Base-by-base conservation (phyloP, 35 echinoderm and acorn worm genomes). In the Holothuria glaberrima region DNA sequence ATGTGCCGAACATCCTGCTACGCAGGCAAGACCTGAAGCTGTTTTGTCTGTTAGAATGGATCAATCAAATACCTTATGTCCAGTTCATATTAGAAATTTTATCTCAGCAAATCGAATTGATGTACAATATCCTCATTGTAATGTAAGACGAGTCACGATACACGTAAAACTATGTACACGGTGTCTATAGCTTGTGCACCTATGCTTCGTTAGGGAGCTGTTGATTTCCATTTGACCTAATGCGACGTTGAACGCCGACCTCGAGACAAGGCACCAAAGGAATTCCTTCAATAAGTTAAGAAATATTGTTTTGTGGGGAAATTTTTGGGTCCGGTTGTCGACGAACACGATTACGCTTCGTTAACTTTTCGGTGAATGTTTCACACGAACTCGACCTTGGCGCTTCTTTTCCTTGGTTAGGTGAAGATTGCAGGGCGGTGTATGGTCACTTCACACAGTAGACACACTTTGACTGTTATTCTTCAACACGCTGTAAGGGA, bases 371-470 rank as follows among this genome's bases (percentile, higher is more conserved):
- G 29, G 71, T 38, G 71, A 36, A 75, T 75, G 71, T 75, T 75
- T 75, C 21, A 75, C 71, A 45, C 71, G 32, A 75, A 75, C 28
- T 69, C 66, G 33, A 38, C 71, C 71, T 75, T 75, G 71, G 71
- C 71, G 71, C 44, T 36, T 75, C 71, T 41, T 75, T 38, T 38
- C 71, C 31, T 32, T 75, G 32, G 44, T 38, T 20, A 75, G 19
- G 33, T 75, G 33, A 34, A 14, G 28, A 1, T 41, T 32, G 44
- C 31, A 3, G 34, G 66, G 25, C 17, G 22, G 71, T 38, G 71
- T 38, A 32, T 41, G 71, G 71, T 45, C 33, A 75, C 71, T 22
- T 75, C 71, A 75, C 71, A 75, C 71, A 32, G 26, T 29, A 21
- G 30, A 21, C 28, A 38, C 71, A 75, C 71, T 41, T 75, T 6